Evolutionary conservation across 2,888 invertebrate species (phyloP).

Genomic region (Dasypolia templi): DNA sequence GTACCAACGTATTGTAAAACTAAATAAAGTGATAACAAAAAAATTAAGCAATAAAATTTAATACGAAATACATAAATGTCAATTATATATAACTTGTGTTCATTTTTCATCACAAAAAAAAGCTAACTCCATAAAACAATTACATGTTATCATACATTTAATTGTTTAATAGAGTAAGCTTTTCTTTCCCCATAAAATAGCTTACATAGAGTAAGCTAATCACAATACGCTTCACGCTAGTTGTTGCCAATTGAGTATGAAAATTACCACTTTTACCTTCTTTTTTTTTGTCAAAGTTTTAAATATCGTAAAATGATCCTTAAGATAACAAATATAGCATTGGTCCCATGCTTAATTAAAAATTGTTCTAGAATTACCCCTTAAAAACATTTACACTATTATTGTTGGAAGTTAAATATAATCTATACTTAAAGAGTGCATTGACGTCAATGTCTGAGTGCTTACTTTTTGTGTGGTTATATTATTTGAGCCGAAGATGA

Average conservation of each 20-base stretch:
- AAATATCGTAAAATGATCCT: background rate
- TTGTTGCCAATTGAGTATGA: background rate
- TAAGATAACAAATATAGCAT: background rate
- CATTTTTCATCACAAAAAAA: conserved; percentile 12
- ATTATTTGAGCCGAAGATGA: conserved; percentile 15
- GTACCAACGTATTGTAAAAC: conserved; percentile 9
- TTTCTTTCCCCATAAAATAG: too few species aligned
- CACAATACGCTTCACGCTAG: too few species aligned
- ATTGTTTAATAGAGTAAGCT: background rate
- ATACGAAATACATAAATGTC: conserved; percentile 22
- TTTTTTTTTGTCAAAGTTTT: background rate
- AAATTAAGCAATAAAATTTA: conserved; percentile 23
- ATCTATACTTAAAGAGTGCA: background rate
- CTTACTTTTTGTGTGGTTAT: conserved; percentile 31
- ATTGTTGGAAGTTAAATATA: background rate
- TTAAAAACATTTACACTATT: background rate
- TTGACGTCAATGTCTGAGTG: conserved; percentile 54
- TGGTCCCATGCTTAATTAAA: background rate
- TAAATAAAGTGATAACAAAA: conserved; percentile 13
- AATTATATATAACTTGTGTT: conserved; percentile 33
- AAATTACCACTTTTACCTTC: background rate
- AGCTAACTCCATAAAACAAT: too few species aligned
- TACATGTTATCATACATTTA: too few species aligned
- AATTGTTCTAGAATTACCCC: background rate
- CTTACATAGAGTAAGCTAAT: too few species aligned